Conservation (phyloP, 2,797 vertebrate genomes). For the Enteromius argenteus region DNA sequence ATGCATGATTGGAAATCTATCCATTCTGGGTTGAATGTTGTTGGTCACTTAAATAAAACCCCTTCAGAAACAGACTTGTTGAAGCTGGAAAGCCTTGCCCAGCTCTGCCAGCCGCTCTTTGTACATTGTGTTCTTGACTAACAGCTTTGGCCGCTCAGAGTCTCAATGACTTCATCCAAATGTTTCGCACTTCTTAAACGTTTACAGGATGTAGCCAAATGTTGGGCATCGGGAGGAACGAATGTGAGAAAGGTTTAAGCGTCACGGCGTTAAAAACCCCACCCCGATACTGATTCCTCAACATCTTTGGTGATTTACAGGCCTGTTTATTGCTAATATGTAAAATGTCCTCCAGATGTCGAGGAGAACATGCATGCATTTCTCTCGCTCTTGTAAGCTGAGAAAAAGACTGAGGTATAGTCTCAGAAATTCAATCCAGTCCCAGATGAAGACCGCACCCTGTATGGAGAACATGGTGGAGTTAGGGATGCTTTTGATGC, state of each 20-base stretch:
- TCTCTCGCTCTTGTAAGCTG: background rate
- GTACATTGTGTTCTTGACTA: conserved; percentile 47
- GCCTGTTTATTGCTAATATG: conserved; percentile 5
- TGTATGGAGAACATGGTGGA: conserved; percentile 63
- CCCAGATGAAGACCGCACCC: conserved; percentile 80
- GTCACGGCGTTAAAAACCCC: background rate
- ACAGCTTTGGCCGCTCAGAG: background rate
- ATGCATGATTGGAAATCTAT: background rate
- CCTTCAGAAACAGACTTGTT: background rate
- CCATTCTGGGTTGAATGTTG: background rate
- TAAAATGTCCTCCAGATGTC: conserved; percentile 17
- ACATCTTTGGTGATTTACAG: conserved; percentile 3
- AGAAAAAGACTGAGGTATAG: conserved; percentile 38
- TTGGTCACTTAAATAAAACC: background rate
- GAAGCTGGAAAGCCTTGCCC: conserved; percentile 7
- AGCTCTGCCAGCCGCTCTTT: background rate
- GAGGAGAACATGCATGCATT: background rate
- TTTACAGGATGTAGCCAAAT: conserved; percentile 53
- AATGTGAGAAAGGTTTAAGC: background rate
- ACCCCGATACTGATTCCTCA: background rate
- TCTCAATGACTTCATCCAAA: conserved; percentile 13
- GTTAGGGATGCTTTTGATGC: conserved; percentile 37
- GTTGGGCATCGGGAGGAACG: conserved; percentile 66
- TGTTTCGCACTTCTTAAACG: background rate
- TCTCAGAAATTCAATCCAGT: conserved; percentile 72